phyloP scores from a whole-genome alignment of 2,113 vertebrate species.

The Pollachius pollachius region DNA sequence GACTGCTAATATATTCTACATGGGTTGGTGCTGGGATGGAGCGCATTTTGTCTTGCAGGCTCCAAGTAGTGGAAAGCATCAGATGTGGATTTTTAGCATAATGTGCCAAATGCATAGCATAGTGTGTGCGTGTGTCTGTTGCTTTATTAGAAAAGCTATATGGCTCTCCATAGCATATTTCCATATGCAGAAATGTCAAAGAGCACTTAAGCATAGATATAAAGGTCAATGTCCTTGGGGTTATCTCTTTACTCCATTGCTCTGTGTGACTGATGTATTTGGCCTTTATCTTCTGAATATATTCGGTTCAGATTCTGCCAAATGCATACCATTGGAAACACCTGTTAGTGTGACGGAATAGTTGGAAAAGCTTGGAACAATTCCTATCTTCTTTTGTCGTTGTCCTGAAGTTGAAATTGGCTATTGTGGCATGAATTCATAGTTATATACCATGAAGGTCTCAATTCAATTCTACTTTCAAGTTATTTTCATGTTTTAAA shows the following conservation, averaged over 20 bases:
- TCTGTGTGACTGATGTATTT: conserved; percentile 54
- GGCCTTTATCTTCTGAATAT: conserved; percentile 46
- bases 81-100: too few species aligned
- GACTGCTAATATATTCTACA: not conserved
- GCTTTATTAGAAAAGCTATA: conserved; percentile 17
- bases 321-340: conserved; percentile 31
- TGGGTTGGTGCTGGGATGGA: too few species aligned
- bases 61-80: too few species aligned
- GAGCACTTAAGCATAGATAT: conserved; percentile 40
- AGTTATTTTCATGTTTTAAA: too few species aligned
- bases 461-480: too few species aligned
- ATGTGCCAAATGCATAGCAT: too few species aligned
- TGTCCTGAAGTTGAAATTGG: too few species aligned
- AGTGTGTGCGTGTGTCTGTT: too few species aligned
- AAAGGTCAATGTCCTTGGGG: conserved; percentile 57
- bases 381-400: too few species aligned
- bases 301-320: conserved; percentile 11
- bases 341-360: conserved; percentile 32
- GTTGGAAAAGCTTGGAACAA: conserved; percentile 28
- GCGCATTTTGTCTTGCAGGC: too few species aligned
- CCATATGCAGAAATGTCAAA: conserved; percentile 60
- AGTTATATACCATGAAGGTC: too few species aligned
- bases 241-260: conserved; percentile 48
- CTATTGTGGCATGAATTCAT: too few species aligned
- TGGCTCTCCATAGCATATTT: conserved; percentile 37